Evolutionary conservation across 2,797 vertebrate species (phyloP), one percentile per base, ranked within the genome.

Genomic region (Tragelaphus oryx): DNA sequence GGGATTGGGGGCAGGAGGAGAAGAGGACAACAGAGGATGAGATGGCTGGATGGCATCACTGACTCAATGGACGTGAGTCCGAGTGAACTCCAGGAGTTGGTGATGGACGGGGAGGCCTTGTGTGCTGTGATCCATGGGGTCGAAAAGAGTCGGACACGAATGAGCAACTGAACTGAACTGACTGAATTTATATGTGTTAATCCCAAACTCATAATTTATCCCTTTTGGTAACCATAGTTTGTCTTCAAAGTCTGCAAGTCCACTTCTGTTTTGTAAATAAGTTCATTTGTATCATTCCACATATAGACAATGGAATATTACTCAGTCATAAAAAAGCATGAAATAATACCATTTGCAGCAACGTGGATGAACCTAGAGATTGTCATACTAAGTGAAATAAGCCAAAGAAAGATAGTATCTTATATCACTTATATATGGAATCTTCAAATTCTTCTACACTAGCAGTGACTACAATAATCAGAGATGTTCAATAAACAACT

Each of bases 371-470:
- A 50, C 46, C 28, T 76, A 76, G 75, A 76, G 75, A 48, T 6
- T 76, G 16, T 50, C 16, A 50, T 20, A 76, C 16, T 76, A 76
- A n/a, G 28, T 76, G 75, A 76, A 76, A 8, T 50, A 76, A 76
- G 75, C 17, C 75, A 50, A 30, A 50, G 28, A n/a, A 76, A 50
- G 16, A 6, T 16, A 50, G 46, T 50, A 76, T 18, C 8, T 48
- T 76, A 18, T 18, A 48, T 12, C 16, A 76, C 8, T 76, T 76
- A 48, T n/a, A n/a, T 50, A 9, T 76, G 46, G 17, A 76, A 55
- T 76, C 50, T 90, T 83, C 28, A 81, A 87, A 87, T 94, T 11
- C 52, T 89, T 87, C 33, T 68, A n/a, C 14, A 46, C 26, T 24
- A 83, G 20, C 5, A 85, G 12, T 54, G 44, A 85, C 22, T 50